Base-by-base conservation (phyloP, 2,888 invertebrate species). In the Eupithecia dodoneata region DNA sequence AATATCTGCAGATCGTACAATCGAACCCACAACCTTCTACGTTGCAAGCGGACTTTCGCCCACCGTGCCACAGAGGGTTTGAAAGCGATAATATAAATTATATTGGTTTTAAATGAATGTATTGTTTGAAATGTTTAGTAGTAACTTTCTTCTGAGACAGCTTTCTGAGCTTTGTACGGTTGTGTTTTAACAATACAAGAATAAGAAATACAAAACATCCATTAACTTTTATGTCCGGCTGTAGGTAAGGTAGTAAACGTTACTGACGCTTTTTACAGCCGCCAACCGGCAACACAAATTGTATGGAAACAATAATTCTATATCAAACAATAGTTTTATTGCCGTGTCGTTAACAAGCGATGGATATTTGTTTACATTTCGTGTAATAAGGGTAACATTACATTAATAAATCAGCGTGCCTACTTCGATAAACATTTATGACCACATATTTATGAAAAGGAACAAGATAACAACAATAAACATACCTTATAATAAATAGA, bases 381-480 rank as follows among this genome's bases (percentile, higher is more conserved):
- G 81, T 81, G 85, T 87, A 87, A 88, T 87, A 87, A 85, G 85
- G 83, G 85, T 85, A 84, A 85, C 82, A 85, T 84, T 86, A 86
- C 86, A 86, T 85, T 86, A 85, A 82, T 83, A 70, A 70, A 70
- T n/a, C 45, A n/a, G 69, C n/a, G 15, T 4, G 15, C 81, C 73
- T 59, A 59, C 18, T 76, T 74, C 70, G 52, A 76, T 74, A 71
- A 59, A 45, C 42, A 45, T 72, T 71, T 72, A 72, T 52, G 55
- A 41, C n/a, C 9, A 63, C 10, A 65, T 47, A 41, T 30, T 63
- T 30, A 59, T 59, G 45, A 41, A 65, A 65, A 65, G 41, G 3
- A 13, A 13, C 63, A 63, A 7, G 59, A 66, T 42, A 9, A 55
- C 2, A 30, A 30, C 1, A 30, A 12, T 65, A 13, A 9, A 18